Base-by-base conservation (phyloP, 2,888 invertebrate genomes). In the Gibbula magus region DNA sequence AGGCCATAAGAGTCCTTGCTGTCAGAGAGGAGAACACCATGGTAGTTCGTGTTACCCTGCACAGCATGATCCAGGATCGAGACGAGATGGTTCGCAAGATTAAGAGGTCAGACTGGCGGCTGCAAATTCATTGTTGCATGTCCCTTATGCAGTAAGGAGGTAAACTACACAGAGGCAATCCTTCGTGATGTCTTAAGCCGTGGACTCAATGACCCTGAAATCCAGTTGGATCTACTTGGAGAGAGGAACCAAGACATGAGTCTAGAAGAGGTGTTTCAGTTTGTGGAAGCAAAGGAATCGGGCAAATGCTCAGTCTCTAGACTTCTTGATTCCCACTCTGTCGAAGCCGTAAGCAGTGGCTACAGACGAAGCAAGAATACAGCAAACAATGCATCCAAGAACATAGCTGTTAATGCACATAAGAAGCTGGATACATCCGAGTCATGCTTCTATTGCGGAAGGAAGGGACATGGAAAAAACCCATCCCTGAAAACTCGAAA, bases 231-330 rank as follows among this genome's bases (percentile, higher is more conserved):
- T 35, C 85, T 16, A 25, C 66, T 22, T 74, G 79, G 8, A 81
- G 82, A 8, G 45, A 84, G 20, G 66, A 32, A 13, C 83, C 81
- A 61, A 75, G 54, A 80, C 51, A 86, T 83, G 85, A 45, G 80
- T 1, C 77, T 85, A 3, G 86, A 87, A 74, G 82, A 85, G n/a
- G 80, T 83, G 3, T 81, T 86, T 35, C 13, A 78, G 66, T 88
- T 83, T 67, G 79, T 86, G 0, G 84, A 88, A 67, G 83, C 85
- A 13, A 88, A 87, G 53, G 83, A 87, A 61, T 39, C 85, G 18
- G n/a, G 86, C 2, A 85, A 85, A 56, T 76, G 85, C 4, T 86
- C 84, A 13, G 84, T 84, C 4, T 82, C 84, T 13, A 32, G 82
- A 3, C 82, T 87, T 13, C 29, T 83, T 0, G 82, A 85, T 45